These are phyloP conservation scores for Phaenicophaeus curvirostris DNA, from an alignment of 2,797 vertebrate species.

Conservation along the genomic window DNA sequence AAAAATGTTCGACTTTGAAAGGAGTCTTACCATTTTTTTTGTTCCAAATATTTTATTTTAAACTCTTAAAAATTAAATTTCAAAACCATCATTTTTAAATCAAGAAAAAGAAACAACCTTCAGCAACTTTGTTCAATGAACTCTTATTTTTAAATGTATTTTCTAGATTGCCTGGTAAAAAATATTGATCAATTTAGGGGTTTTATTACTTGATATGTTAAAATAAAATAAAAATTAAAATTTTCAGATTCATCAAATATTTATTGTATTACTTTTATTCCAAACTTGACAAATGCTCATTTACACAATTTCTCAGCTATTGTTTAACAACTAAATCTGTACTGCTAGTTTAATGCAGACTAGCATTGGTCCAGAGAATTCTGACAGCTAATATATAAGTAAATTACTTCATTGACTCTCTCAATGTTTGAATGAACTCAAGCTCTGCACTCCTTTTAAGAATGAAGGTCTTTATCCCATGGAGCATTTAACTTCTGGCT, in stretches of 20 bases:
- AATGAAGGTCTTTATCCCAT: background rate
- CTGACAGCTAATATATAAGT: no score
- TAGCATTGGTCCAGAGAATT: background rate
- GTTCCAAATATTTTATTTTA: background rate
- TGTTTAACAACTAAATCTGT: background rate
- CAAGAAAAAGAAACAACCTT: background rate
- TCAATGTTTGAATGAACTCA: background rate
- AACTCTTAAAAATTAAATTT: background rate
- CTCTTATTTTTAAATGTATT: background rate
- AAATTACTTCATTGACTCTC: background rate
- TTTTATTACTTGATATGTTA: background rate
- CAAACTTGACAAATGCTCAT: background rate
- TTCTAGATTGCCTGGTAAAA: background rate
- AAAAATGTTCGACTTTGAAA: background rate
- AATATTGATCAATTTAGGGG: background rate
- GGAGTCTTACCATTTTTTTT: background rate
- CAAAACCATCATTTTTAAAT: background rate
- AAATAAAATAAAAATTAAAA: background rate
- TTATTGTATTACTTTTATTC: background rate
- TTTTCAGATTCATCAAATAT: background rate
- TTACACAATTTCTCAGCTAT: background rate
- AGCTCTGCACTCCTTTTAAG: background rate
- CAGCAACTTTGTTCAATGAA: background rate
- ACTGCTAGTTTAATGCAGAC: background rate
- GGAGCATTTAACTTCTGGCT: background rate